Conservation (phyloP, 2,888 invertebrate genomes). For the Polydrusus cervinus region DNA sequence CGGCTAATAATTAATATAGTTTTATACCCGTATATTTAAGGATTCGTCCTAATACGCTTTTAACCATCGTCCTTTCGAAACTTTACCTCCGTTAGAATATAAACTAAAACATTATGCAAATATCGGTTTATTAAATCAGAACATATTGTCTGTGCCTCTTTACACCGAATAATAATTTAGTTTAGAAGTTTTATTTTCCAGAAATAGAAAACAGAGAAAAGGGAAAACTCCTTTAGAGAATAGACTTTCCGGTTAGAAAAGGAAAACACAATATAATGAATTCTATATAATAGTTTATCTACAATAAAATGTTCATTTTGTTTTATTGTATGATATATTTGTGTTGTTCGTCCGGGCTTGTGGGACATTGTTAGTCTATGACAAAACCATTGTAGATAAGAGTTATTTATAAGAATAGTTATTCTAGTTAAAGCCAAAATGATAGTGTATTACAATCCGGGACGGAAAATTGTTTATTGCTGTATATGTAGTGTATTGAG, state of each 20-base stretch:
- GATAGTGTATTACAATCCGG: too few relatives aligned
- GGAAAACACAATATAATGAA: neutral
- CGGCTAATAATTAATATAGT: slow-evolving; percentile 4
- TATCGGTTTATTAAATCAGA: slow-evolving; percentile 1
- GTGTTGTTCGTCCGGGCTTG: neutral
- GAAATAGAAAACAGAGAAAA: neutral
- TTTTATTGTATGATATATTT: neutral
- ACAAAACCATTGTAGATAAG: too few relatives aligned
- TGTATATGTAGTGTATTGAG: too few relatives aligned
- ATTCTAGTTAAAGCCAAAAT: too few relatives aligned
- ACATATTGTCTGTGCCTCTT: neutral
- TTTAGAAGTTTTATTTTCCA: neutral
- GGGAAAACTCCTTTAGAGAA: neutral
- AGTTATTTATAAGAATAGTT: too few relatives aligned
- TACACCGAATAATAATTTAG: neutral
- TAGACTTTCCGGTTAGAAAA: neutral
- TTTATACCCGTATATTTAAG: neutral
- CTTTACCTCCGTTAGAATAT: neutral
- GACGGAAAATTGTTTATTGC: too few relatives aligned
- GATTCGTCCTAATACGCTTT: neutral
- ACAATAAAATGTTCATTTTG: slow-evolving; percentile 1
- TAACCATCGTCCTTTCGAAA: too few relatives aligned
- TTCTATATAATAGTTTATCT: neutral
- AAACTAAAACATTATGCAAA: slow-evolving; percentile 12
- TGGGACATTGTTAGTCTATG: neutral